Evolutionary conservation across 1,140 invertebrate species (phyloP), one percentile per base, ranked within the genome.

Genomic region (Conus ventricosus): DNA sequence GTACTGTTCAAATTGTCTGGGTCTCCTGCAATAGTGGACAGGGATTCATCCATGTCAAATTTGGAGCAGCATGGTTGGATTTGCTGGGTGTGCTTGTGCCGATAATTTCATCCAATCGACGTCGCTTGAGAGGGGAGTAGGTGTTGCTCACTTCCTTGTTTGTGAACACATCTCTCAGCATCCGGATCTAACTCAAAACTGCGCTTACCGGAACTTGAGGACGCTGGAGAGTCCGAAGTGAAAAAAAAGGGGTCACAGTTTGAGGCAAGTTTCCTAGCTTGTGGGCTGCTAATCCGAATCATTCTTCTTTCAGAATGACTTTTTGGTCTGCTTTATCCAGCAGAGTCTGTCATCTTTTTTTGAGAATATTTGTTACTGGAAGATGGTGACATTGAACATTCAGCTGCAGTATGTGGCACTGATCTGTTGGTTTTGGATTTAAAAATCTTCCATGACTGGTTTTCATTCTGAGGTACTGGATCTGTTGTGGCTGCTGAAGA

Each of bases 21-120:
- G 8, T 87, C 85, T 25, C 71, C 85, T 23, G 71, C 51, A 15
- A 87, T 87, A 13, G 85, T 87, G 20, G 85, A 87, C 75, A 87
- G 71, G 2, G 85, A 75, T 23, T 87, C 85, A 25, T 87, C 85
- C 67, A 87, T 78, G 20, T 27, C n/a, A 55, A 87, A 87, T n/a
- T 15, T 78, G 51, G 8, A 0, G 23, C 27, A 4, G 5, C 39
- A 25, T 57, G 8, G 27, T 1, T 15, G 20, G 71, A 27, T 27
- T 87, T 87, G 51, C 23, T 76, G 23, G 85, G 85, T 23, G 85
- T 87, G 54, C 85, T 87, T 11, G 75, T 80, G 20, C 23, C 23
- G 54, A 51, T 54, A 54, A 78, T 87, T 10, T 51, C 8, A 51
- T n/a, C 25, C 27, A 57, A 13, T 39, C 85, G 10, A 6, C 75